Evolutionary conservation across 2,888 invertebrate species (phyloP), one percentile per base, ranked within the genome.

Genomic region (Encarsia formosa): DNA sequence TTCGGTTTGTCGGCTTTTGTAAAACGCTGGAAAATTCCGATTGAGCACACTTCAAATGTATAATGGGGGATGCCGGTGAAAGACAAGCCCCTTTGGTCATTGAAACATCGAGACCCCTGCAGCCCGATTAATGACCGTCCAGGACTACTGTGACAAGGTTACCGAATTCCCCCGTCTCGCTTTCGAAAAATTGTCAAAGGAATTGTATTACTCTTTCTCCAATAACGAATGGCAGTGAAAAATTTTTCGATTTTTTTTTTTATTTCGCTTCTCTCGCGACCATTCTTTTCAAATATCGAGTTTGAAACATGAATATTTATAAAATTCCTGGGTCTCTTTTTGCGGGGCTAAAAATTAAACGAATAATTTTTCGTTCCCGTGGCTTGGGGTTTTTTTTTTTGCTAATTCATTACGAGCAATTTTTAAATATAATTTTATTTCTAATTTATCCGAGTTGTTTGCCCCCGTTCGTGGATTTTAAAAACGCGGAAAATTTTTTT

Each of bases 41-140:
- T 43, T 20, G 41, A 37, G n/a, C n/a, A 49, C 37, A 40, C 22
- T 49, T 16, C 39, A 43, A 44, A 44, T 48, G 49, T 49, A 40
- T 49, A 35, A 43, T 48, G 43, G 24, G 19, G 2, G 29, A 40
- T 5, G 34, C 19, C 20, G 22, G 24, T 31, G 20, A 37, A 16
- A 16, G 9, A n/a, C 13, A 15, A 13, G 16, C 29, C 20, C 20
- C 26, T 22, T 13, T 20, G 23, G n/a, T 34, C 51, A 48, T 47
- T 43, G 47, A 47, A 52, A 52, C 47, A 47, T 52, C 32, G 52
- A 46, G 42, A 52, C 35, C 44, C 13, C n/a, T 44, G 24, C 18
- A 22, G 5, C 26, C 22, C 37, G 49, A 54, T 54, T 54, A 46
- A 49, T 46, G 54, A 46, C 42, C 24, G n/a, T 46, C 16, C n/a